Evolutionary conservation across 2,888 invertebrate species (phyloP), one percentile per base, ranked within the genome.

Genomic region (Hecatera dysodea): DNA sequence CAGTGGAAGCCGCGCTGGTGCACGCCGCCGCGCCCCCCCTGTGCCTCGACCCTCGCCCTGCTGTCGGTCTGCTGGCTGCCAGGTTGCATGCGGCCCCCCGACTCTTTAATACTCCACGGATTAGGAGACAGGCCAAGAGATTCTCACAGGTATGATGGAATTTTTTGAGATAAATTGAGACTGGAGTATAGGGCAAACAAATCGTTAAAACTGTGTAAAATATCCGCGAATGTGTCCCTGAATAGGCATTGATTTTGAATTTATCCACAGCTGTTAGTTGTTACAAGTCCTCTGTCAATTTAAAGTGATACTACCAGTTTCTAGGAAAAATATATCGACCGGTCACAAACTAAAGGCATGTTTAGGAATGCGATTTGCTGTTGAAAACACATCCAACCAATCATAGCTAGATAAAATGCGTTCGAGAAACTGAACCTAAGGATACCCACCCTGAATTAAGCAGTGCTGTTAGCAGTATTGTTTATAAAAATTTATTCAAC

Each of bases 41-140:
- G 46, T 99, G 99, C 91, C 96, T 99, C 64, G 99, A 99, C 93
- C 98, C 99, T 6, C 97, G 98, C 87, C 98, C 98, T 4, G 97
- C 97, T 36, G 97, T 98, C 53, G 98, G 98, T 39, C 93, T 98
- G 62, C 96, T 98, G 70, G 97, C 98, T 42, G 98, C 98, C 63
- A 96, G 97, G 83, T 92, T 98, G 53, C 98, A 98, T 89, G 98
- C 98, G 82, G 97, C 97, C 63, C 97, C 97, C 70, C 96, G 97
- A 83, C 95, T 98, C 69, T 97, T 98, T 86, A 98, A 98, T 84
- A 98, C 98, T 44, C 97, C 97, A 67, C 96, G 97, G 86, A 96
- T 98, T 87, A 96, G 97, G 82, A 96, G 98, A 68, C 97, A 98
- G 90, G 98, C 98, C 80, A 97, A 97, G 87, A 97, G 97, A 91